Evolutionary conservation across 2,888 invertebrate species (phyloP).

Genomic region (Phengaris arion): DNA sequence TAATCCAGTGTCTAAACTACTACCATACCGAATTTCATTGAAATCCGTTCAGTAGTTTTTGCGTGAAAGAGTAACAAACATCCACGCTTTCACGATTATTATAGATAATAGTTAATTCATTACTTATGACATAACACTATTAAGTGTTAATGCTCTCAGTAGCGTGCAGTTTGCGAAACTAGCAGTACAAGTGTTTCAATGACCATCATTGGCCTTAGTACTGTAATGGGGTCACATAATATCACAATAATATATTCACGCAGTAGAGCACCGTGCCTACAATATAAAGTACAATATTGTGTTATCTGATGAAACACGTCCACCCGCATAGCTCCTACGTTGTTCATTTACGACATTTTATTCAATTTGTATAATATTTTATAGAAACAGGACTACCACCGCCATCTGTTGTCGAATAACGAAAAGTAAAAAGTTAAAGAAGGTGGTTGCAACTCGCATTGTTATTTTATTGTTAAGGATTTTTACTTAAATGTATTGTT

Average conservation of each 20-base stretch:
- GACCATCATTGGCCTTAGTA: neutral
- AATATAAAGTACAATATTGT: conserved; percentile 8
- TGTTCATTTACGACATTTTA: conserved; percentile 17
- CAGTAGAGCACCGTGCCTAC: conserved; percentile 15
- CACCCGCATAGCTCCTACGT: conserved; percentile 13
- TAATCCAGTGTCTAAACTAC: no score
- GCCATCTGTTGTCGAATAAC: conserved; percentile 23
- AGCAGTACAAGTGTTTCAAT: neutral
- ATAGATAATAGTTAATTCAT: no score
- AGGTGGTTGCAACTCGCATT: no score
- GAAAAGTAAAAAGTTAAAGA: neutral
- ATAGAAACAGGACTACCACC: neutral
- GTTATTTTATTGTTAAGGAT: no score
- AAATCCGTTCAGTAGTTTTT: no score
- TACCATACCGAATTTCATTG: no score
- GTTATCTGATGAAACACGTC: conserved; percentile 15
- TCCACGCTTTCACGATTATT: no score
- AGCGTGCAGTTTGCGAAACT: neutral
- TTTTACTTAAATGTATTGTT: no score
- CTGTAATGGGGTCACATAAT: conserved; percentile 21
- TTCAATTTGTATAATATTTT: conserved; percentile 22
- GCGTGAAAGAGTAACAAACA: no score
- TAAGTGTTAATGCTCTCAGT: neutral
- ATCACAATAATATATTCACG: conserved; percentile 20
- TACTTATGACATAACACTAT: no score